Percentiles rank a stretch among this genome's conserved stretches.
Evolutionary conservation across 2,888 invertebrate species (phyloP).

Genomic region (Leptinotarsa rubiginosa): DNA sequence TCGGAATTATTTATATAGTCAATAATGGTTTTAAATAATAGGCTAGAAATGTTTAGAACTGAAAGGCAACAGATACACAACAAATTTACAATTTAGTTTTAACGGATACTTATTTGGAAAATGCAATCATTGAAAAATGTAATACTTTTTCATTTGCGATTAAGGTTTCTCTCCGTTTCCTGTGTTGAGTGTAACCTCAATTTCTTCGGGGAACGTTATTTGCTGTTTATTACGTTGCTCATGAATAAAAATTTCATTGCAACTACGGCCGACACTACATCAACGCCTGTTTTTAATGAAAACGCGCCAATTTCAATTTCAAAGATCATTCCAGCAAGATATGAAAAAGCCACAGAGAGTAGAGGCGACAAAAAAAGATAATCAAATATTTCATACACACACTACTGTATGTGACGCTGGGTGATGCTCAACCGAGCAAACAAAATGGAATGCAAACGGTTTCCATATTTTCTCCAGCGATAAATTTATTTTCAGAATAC

Average conservation of each 20-base stretch:
- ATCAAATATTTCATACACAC: conserved; percentile 48
- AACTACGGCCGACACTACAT: background rate
- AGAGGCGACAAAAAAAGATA: conserved; percentile 40
- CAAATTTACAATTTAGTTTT: too few species aligned
- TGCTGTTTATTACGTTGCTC: background rate
- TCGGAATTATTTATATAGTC: too few species aligned
- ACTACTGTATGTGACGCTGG: conserved; percentile 49
- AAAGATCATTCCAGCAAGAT: conserved; percentile 34
- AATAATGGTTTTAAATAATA: too few species aligned
- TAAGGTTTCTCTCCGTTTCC: too few species aligned
- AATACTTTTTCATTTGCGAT: too few species aligned
- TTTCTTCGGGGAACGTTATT: background rate
- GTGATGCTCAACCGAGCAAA: conserved; percentile 45
- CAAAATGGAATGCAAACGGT: conserved; percentile 52
- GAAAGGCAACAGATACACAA: too few species aligned
- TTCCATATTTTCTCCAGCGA: conserved; percentile 50
- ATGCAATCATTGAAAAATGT: too few species aligned
- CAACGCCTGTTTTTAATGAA: conserved; percentile 17
- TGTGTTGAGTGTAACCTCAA: background rate
- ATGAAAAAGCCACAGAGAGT: conserved; percentile 36
- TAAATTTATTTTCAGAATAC: conserved; percentile 56
- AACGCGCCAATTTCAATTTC: conserved; percentile 25
- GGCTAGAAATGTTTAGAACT: too few species aligned
- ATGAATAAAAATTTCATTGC: conserved; percentile 6
- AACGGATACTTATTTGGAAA: too few species aligned